These are phyloP conservation scores for Archips xylosteana DNA, from an alignment of 2,888 invertebrate genomes.

Conservation along the genomic window DNA sequence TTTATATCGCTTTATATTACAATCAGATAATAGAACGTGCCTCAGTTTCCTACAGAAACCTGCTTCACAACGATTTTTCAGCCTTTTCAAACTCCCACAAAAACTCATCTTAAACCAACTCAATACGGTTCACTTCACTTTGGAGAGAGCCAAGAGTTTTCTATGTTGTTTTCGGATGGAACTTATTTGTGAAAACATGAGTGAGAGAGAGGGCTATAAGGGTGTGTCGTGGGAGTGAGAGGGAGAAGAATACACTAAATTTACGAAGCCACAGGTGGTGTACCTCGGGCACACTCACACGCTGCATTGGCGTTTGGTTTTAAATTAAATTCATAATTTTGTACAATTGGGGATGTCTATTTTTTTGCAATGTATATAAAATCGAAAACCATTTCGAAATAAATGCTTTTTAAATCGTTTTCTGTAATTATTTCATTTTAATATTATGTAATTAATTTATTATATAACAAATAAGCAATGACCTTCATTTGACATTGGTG, in stretches of 20 bases:
- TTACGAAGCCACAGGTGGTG: slow-evolving; percentile 85
- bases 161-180: slow-evolving; percentile 84
- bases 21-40: slow-evolving; percentile 77
- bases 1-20: slow-evolving; percentile 82
- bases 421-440: too few species aligned
- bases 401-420: too few species aligned
- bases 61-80: slow-evolving; percentile 73
- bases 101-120: slow-evolving; percentile 51
- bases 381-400: too few species aligned
- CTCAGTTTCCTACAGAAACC: slow-evolving; percentile 78
- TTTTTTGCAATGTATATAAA: too few species aligned
- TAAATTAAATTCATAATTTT: slow-evolving; percentile 1
- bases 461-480: too few species aligned
- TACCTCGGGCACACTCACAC: slow-evolving; percentile 75
- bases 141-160: slow-evolving; percentile 63
- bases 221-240: slow-evolving; percentile 53
- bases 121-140: slow-evolving; percentile 54
- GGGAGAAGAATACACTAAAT: slow-evolving; percentile 78
- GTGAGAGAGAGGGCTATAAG: slow-evolving; percentile 61
- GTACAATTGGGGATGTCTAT: too few species aligned
- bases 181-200: slow-evolving; percentile 85
- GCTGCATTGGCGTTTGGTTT: slow-evolving; percentile 51
- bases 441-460: too few species aligned
- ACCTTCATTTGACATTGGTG: too few species aligned
- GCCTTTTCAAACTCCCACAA: slow-evolving; percentile 46